These are phyloP conservation scores for Forbesichthys agassizii DNA, from an alignment of 2,113 vertebrate species.

Conservation along the genomic window DNA sequence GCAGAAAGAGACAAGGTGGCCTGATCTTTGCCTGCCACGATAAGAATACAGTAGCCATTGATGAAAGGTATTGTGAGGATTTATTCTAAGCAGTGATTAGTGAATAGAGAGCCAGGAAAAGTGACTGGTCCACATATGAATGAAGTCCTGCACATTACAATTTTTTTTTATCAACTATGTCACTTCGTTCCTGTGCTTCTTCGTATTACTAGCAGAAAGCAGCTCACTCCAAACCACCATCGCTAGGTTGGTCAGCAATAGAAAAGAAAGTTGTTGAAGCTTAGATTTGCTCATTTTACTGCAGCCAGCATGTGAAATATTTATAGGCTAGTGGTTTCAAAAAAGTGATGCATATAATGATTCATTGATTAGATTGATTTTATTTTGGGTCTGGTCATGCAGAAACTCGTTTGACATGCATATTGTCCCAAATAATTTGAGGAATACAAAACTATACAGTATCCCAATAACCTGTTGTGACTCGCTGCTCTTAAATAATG, in stretches of 20 bases:
- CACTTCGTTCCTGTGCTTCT: slow-evolving; percentile 83
- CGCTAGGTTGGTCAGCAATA: slow-evolving; percentile 78
- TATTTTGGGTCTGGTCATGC: slow-evolving; percentile 82
- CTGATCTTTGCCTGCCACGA: slow-evolving; percentile 58
- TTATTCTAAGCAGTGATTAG: slow-evolving; percentile 65
- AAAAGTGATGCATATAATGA: slow-evolving; percentile 97
- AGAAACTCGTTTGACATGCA: slow-evolving; percentile 58
- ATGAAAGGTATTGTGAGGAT: slow-evolving; percentile 69
- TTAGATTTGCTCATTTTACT: slow-evolving; percentile 93
- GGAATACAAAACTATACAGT: not conserved
- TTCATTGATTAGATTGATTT: slow-evolving; percentile 88
- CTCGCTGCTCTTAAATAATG: no score
- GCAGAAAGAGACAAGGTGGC: slow-evolving; percentile 40
- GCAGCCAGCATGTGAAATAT: slow-evolving; percentile 89
- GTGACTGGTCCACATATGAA: no score
- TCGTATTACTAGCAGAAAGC: slow-evolving; percentile 82
- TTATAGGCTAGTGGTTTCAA: slow-evolving; percentile 87
- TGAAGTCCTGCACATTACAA: slow-evolving; percentile 87
- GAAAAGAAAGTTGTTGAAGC: slow-evolving; percentile 97
- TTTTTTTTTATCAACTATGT: slow-evolving; percentile 87
- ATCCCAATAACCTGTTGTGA: slow-evolving; percentile 2
- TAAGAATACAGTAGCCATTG: slow-evolving; percentile 66
- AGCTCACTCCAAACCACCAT: slow-evolving; percentile 80
- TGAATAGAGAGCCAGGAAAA: slow-evolving; percentile 58
- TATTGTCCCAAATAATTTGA: slow-evolving; percentile 32